Evolutionary conservation across 23 tunicate genomes (phyloP), one percentile per base, ranked within the genome.

Genomic region (Oikopleura dioica): DNA sequence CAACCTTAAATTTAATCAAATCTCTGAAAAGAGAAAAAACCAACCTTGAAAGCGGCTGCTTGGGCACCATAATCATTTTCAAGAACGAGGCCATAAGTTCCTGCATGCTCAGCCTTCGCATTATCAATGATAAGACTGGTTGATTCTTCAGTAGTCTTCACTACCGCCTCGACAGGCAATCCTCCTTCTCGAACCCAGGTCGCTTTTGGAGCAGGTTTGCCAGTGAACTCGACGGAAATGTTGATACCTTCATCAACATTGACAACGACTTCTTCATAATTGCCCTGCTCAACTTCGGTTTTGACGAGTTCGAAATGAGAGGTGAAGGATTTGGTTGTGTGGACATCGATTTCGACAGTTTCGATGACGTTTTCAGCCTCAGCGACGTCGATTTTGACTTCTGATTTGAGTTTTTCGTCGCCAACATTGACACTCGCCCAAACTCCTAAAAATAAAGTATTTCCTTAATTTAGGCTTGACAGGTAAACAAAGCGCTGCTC

Each of bases 41-140:
- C 16, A 12, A 63, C 72, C 72, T 63, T 63, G 72, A 63, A 63
- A 63, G 72, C 72, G 4, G 72, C 72, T 28, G 72, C 72, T 63
- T 63, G 72, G 4, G 72, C 72, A 63, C 72, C 72, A 28, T 63
- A 63, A 23, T 63, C 72, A 31, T 63, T 63, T 28, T 63, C 30
- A 16, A 63, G 72, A 2, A 63, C 4, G 2, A 63, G 33, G 16
- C 72, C 72, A 63, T 63, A 63, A 63, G 26, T 28, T 2, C 72
- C 72, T 28, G 16, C 72, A 63, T 63, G 72, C 33, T 63, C 72
- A 12, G 30, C 33, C 26, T 23, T 63, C 5, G 72, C 72, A 63
- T 63, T 63, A 2, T 63, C 72, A 63, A 63, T 63, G 4, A 28
- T 63, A 63, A 63, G 72, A 12, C 30, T 63, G 4, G 72, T 63